Evolutionary conservation across 2,797 vertebrate species (phyloP).

Genomic region (Esox masquinongy): DNA sequence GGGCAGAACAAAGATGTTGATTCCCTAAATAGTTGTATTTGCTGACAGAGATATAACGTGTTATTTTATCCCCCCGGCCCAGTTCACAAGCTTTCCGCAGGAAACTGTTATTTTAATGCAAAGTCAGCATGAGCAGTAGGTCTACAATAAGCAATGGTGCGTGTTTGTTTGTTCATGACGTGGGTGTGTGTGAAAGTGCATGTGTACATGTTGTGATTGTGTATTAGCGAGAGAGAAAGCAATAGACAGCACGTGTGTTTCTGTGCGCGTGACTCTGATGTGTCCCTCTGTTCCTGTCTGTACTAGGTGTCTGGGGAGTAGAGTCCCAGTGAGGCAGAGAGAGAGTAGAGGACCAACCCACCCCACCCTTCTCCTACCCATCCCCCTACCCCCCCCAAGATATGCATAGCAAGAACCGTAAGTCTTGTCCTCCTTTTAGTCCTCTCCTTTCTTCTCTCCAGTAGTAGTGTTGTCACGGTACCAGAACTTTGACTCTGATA

Average conservation of each 20-base stretch:
- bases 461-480: too few species aligned
- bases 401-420: constrained; percentile 83
- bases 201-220: too few species aligned
- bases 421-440: constrained; percentile 47
- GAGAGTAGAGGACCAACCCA: constrained; percentile 58
- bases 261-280: constrained; percentile 35
- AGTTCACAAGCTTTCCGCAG: background rate
- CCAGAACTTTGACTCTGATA: too few species aligned
- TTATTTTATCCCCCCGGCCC: background rate
- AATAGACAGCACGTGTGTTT: background rate
- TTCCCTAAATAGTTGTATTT: background rate
- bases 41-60: background rate
- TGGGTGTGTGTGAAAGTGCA: background rate
- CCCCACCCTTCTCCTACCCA: constrained; percentile 41
- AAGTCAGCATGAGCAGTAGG: background rate
- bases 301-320: constrained; percentile 74
- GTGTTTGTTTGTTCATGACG: background rate
- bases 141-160: background rate
- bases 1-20: background rate
- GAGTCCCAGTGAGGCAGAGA: constrained; percentile 75
- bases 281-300: constrained; percentile 53
- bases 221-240: too few species aligned
- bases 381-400: constrained; percentile 57
- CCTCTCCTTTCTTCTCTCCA: background rate
- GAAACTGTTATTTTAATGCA: background rate